Conservation (phyloP, 2,888 invertebrate species). For the Ecdyonurus torrentis region DNA sequence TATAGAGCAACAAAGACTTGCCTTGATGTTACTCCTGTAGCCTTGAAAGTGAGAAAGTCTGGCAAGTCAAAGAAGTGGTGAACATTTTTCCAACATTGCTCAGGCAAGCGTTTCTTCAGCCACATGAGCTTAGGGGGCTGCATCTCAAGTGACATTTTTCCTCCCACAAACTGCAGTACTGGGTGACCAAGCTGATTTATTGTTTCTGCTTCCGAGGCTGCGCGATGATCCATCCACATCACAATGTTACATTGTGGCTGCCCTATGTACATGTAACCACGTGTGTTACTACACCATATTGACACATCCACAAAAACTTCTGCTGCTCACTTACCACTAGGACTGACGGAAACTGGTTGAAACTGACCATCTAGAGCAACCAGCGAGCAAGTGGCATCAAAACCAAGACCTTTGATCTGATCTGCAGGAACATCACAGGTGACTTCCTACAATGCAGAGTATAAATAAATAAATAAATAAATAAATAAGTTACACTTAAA, state of each 20-base stretch:
- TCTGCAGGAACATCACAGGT: conserved; percentile 32
- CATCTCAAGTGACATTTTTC: conserved; percentile 92
- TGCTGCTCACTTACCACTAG: conserved; percentile 30
- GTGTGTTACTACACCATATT: too few species aligned
- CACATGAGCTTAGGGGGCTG: conserved; percentile 87
- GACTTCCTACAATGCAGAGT: conserved; percentile 38
- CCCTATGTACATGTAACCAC: too few species aligned
- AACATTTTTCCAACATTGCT: conserved; percentile 48
- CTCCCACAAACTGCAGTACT: conserved; percentile 73
- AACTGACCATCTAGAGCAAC: conserved; percentile 57
- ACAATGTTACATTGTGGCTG: conserved; percentile 62
- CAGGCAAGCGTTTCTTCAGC: conserved; percentile 57
- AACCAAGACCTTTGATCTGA: conserved; percentile 70
- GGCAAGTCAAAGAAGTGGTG: conserved; percentile 79
- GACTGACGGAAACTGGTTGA: conserved; percentile 52
- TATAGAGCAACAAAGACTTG: conserved; percentile 17
- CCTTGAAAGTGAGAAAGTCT: conserved; percentile 86
- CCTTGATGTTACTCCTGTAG: conserved; percentile 56
- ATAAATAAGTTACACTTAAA: conserved; percentile 1
- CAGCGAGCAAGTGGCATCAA: conserved; percentile 91
- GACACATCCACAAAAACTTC: conserved; percentile 4
- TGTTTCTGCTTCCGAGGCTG: conserved; percentile 54
- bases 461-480: too few species aligned
- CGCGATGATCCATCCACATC: conserved; percentile 88
- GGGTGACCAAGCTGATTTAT: conserved; percentile 64